phyloP scores from a whole-genome alignment of 2,888 invertebrate species.

The Chesias legatella region DNA sequence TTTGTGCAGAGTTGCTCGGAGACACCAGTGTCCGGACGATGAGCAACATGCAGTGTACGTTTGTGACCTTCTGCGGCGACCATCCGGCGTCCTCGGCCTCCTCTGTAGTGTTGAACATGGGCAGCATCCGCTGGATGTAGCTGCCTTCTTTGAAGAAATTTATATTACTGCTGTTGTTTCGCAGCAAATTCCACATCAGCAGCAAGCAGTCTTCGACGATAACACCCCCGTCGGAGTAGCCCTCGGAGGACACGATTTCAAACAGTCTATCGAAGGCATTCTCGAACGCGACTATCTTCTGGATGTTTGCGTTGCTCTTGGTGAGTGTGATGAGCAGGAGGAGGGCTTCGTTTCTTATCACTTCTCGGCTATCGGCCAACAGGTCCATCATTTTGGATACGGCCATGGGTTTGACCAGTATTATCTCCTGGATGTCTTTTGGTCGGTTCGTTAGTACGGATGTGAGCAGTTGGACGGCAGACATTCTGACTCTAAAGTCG shows the following conservation, averaged over 20 bases:
- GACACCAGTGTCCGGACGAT: conserved; percentile 95
- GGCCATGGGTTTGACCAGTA: conserved; percentile 96
- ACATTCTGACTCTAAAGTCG: conserved; percentile 95
- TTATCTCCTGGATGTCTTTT: conserved; percentile 92
- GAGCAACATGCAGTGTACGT: conserved; percentile 95
- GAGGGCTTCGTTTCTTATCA: conserved; percentile 96
- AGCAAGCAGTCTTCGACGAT: conserved; percentile 98
- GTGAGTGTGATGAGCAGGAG: conserved; percentile 95
- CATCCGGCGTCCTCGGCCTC: conserved; percentile 88
- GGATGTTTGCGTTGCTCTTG: conserved; percentile 96
- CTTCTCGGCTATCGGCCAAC: conserved; percentile 94
- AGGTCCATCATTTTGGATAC: conserved; percentile 99
- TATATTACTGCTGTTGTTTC: conserved; percentile 98
- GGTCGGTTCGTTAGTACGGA: conserved; percentile 92
- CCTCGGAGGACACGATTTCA: conserved; percentile 95
- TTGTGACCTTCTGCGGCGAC: conserved; percentile 96
- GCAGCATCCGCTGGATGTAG: conserved; percentile 93
- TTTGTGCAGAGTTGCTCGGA: conserved; percentile 94
- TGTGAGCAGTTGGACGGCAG: conserved; percentile 93
- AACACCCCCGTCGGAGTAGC: conserved; percentile 96
- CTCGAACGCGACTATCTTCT: conserved; percentile 99
- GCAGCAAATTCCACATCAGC: conserved; percentile 94
- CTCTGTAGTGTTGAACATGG: conserved; percentile 90
- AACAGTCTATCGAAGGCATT: conserved; percentile 98
- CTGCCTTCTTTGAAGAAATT: conserved; percentile 99